Evolutionary conservation across 2,888 invertebrate species (phyloP), one percentile per base, ranked within the genome.

Genomic region (Nysson spinosus): DNA sequence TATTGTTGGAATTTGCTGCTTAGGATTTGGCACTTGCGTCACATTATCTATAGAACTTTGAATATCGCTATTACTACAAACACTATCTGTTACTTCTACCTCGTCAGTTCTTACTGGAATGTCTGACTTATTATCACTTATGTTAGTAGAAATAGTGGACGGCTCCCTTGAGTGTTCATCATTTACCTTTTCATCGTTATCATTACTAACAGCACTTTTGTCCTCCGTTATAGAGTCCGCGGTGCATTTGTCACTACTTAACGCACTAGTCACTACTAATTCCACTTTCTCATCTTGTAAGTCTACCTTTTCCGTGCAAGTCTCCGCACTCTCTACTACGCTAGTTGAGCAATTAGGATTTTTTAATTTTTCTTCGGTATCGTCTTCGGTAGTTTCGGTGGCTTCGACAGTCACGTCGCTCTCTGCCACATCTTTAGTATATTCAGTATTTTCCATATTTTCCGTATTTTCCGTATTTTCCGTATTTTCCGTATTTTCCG

Each of bases 1-100:
- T 88, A 93, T 93, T 69, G 92, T 91, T 81, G 92, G 91, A 78
- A 93, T 92, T 86, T 85, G 84, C 81, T 84, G 82, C 24, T 83
- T 85, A 75, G 80, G 72, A 81, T 86, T 87, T 87, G 87, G 87
- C 87, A 87, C 87, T 86, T 87, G 86, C 80, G 82, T 85, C 82
- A 75, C 79, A 76, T 83, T 85, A 84, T 84, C 83, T 85, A 85
- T 81, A 85, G 79, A 81, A 83, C 82, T 83, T 81, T 83, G 80
- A 83, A 82, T 81, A 80, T 85, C 80, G 78, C 79, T 84, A 84
- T 79, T 82, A 83, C 83, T 84, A 85, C 79, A 84, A 80, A 83
- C 79, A 82, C 82, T 86, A 84, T 82, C 81, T 66, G 74, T 82
- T 80, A 84, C 74, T 71, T 83, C 83, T 81, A 81, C 75, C 60